Evolutionary conservation across 1,140 invertebrate genomes (phyloP), one percentile per base, ranked within the genome.

Genomic region (Elymnias hypermnestra): DNA sequence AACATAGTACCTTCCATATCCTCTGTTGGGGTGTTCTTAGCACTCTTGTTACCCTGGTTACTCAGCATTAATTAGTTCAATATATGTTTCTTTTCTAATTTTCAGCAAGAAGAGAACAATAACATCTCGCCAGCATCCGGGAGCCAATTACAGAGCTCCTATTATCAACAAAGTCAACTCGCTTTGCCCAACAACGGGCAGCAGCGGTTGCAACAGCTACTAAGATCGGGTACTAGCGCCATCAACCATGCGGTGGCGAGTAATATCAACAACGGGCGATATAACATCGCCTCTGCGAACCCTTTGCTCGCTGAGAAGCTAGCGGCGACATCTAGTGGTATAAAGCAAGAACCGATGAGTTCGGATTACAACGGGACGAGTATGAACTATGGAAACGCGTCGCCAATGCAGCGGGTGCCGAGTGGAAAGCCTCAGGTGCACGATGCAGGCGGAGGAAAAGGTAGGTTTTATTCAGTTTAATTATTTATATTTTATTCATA

Each of bases 211-310:
- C 86, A 87, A 45, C 83, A 85, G 53, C 45, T 87, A 21, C 61
- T 84, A 31, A 58, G 73, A 43, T 79, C 79, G 1, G 83, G 82
- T 13, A 79, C 82, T 8, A 79, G 51, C 41, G 79, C 75, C 19
- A 84, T 87, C 72, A 81, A 79, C 72, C 71, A 75, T 70, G 71
- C 63, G 52, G 63, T 87, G 53, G 70, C 82, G 45, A 81, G 81
- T 50, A 87, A 87, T 26, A 89, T 87, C 14, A 88, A 87, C 66
- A 85, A 88, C 66, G 88, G 90, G 59, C 92, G 92, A 83, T 92
- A 92, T 65, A 94, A 92, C 43, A 94, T 95, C 36, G 93, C 93
- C 1, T 93, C 93, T 0, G 91, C 92, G 8, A 95, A 95, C 78
- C 94, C 94, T 19, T 85, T 95, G 26, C 85, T 95, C 50, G 94